phyloP scores from a whole-genome alignment of 2,797 vertebrate species.

The Scomberomorus guttatus region DNA sequence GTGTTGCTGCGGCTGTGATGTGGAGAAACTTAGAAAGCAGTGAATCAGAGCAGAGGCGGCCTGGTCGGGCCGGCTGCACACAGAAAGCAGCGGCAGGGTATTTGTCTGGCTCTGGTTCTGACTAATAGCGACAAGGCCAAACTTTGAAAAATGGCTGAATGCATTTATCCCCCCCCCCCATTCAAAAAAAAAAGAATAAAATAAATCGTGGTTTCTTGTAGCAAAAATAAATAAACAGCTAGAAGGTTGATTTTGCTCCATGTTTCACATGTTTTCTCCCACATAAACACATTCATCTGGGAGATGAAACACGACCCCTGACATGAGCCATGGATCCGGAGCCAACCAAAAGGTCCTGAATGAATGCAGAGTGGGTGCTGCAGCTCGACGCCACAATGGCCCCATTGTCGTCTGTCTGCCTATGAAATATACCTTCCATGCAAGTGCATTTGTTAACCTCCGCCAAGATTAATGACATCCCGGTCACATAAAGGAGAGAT shows the following conservation, averaged over 20 bases:
- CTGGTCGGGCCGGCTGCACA: constrained; percentile 31
- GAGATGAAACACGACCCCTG: constrained; percentile 68
- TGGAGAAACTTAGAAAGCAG: constrained; percentile 42
- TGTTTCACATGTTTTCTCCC: constrained; percentile 66
- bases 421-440: constrained; percentile 84
- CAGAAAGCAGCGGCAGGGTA: constrained; percentile 34
- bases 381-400: constrained; percentile 74
- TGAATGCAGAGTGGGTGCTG: constrained; percentile 64
- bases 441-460: constrained; percentile 84
- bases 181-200: constrained; percentile 31
- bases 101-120: constrained; percentile 65
- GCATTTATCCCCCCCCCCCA: constrained; percentile 8
- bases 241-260: constrained; percentile 36
- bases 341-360: constrained; percentile 68
- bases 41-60: constrained; percentile 51
- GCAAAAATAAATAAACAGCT: constrained; percentile 68
- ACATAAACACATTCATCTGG: constrained; percentile 73
- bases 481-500: constrained; percentile 80
- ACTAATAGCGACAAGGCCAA: constrained; percentile 67
- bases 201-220: constrained; percentile 53
- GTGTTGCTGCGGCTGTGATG: constrained; percentile 1
- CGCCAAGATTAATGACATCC: constrained; percentile 82
- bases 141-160: constrained; percentile 69
- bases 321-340: constrained; percentile 61
- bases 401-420: constrained; percentile 78